These are phyloP conservation scores for Tribolium castaneum DNA, from an alignment of 1,140 invertebrate genomes.

Conservation along the genomic window DNA sequence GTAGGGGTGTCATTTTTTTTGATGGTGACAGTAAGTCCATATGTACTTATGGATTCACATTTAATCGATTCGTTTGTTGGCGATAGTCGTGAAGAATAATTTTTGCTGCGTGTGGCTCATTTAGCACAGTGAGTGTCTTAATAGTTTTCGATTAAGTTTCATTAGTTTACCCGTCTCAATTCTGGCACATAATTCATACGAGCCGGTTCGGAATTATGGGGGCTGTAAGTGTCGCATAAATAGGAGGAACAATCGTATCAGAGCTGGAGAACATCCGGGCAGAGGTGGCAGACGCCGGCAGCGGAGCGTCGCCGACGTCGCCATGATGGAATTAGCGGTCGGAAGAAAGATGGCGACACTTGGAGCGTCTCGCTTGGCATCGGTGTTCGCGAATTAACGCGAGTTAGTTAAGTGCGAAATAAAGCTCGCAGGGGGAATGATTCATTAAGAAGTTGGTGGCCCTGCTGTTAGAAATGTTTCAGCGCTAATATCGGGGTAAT, in stretches of 20 bases:
- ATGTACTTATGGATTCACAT: too few species aligned
- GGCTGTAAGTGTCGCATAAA: constrained; percentile 42
- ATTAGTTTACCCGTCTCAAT: neutral
- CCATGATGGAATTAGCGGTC: constrained; percentile 11
- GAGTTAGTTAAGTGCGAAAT: constrained; percentile 49
- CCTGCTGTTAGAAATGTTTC: constrained; percentile 46
- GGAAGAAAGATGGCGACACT: constrained; percentile 25
- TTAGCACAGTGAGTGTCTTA: neutral
- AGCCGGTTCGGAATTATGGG: neutral
- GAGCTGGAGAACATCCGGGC: constrained; percentile 23
- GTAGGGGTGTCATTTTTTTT: too few species aligned
- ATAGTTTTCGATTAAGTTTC: neutral
- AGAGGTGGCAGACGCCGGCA: neutral
- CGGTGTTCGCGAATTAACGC: constrained; percentile 47
- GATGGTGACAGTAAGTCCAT: too few species aligned
- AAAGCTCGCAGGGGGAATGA: constrained; percentile 49
- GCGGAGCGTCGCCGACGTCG: neutral
- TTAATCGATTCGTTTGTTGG: neutral
- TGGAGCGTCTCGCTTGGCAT: constrained; percentile 16
- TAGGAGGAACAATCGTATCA: constrained; percentile 42
- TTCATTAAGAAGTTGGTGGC: constrained; percentile 52
- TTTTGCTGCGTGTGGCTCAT: too few species aligned
- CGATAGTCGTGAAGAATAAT: neutral
- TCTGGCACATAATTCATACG: constrained; percentile 26
- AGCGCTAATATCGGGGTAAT: constrained; percentile 50